Evolutionary conservation across 2,888 invertebrate genomes (phyloP).

Genomic region (Drosophila koepferae): DNA sequence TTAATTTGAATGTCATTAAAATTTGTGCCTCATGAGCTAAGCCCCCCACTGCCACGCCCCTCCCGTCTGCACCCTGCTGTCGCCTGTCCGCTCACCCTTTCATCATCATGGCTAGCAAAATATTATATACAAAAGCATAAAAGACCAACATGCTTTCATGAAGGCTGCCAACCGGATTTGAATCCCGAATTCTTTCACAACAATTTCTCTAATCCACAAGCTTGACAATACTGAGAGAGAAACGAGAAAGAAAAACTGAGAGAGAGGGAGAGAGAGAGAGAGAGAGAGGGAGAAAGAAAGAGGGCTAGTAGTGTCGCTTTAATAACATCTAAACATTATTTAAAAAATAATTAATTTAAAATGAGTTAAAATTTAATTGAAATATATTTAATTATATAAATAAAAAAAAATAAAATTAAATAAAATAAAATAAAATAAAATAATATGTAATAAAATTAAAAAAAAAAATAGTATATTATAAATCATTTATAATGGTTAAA

Average conservation of each 20-base stretch:
- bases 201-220: not conserved
- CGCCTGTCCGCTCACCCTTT: not conserved
- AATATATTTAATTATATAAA: no score
- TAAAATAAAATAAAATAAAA: no score
- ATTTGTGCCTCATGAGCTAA: constrained; percentile 56
- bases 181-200: constrained; percentile 2
- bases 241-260: not conserved
- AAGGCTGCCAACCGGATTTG: constrained; percentile 8
- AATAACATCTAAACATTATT: not conserved
- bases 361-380: not conserved
- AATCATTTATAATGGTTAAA: no score
- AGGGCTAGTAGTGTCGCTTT: no score
- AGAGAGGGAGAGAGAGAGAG: not conserved
- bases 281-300: no score
- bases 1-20: constrained; percentile 79
- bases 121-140: constrained; percentile 17
- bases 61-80: not conserved
- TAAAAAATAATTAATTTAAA: not conserved
- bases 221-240: not conserved
- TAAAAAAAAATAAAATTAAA: no score
- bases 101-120: constrained; percentile 7
- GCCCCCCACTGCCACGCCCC: constrained; percentile 1
- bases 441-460: no score
- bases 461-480: no score
- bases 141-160: constrained; percentile 9